Conservation (phyloP, 2,888 invertebrate species). For the Eupithecia dodoneata region DNA sequence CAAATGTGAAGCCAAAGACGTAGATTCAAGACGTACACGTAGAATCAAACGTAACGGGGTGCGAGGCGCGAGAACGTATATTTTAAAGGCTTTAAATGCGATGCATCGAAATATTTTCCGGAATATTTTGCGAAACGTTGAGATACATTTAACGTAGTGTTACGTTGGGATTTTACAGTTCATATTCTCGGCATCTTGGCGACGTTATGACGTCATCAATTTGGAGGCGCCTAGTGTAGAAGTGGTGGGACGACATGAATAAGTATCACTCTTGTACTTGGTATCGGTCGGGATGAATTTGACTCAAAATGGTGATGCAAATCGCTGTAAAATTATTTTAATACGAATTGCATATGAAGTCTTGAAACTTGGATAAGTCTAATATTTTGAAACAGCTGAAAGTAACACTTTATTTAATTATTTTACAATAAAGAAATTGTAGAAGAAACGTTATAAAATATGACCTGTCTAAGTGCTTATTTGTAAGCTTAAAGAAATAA, state of each 20-base stretch:
- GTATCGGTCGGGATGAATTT: too few species aligned
- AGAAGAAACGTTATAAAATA: too few species aligned
- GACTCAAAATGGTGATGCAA: too few species aligned
- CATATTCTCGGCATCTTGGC: not conserved
- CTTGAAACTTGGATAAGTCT: too few species aligned
- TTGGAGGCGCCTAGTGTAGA: not conserved
- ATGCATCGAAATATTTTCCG: not conserved
- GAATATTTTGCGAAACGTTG: conserved; percentile 11
- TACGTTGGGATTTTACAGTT: not conserved
- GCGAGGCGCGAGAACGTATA: not conserved
- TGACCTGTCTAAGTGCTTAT: too few species aligned
- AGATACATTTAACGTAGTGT: not conserved
- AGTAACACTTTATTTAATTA: too few species aligned
- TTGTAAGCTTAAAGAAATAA: too few species aligned
- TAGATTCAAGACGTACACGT: not conserved
- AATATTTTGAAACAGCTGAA: too few species aligned
- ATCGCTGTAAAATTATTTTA: too few species aligned
- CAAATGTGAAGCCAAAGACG: not conserved
- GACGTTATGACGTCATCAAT: not conserved
- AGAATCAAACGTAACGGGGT: not conserved
- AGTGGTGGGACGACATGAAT: not conserved
- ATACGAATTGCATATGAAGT: too few species aligned
- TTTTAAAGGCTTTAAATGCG: not conserved
- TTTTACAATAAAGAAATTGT: too few species aligned
- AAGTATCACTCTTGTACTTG: too few species aligned